Conservation (phyloP, 2,797 vertebrate genomes). For the Euthynnus affinis region DNA sequence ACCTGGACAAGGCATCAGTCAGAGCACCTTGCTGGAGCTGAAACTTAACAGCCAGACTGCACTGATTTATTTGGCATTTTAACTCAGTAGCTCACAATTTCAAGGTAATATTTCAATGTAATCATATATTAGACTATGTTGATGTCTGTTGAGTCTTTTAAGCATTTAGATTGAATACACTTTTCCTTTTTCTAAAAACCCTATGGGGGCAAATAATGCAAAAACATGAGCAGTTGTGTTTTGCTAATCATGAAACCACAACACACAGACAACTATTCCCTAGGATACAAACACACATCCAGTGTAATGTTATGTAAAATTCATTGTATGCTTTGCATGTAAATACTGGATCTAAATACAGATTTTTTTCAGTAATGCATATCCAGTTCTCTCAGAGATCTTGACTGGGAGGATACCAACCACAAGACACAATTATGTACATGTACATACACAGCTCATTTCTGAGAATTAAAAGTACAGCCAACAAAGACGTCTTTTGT, state of each 20-base stretch:
- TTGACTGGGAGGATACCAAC: background rate
- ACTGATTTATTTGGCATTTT: background rate
- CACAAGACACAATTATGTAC: background rate
- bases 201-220: background rate
- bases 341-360: background rate
- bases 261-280: background rate
- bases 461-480: background rate
- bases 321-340: background rate
- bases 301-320: background rate
- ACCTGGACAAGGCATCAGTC: slow-evolving; percentile 35
- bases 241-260: background rate
- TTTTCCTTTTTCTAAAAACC: too few relatives aligned
- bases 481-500: background rate
- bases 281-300: background rate
- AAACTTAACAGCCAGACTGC: background rate
- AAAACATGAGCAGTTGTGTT: background rate
- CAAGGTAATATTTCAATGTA: background rate
- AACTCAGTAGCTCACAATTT: background rate
- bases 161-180: too few relatives aligned
- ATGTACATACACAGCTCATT: background rate
- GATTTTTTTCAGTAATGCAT: background rate
- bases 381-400: background rate
- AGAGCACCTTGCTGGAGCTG: background rate
- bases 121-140: background rate
- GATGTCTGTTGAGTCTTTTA: background rate